Evolutionary conservation across 2,888 invertebrate genomes (phyloP), one percentile per base, ranked within the genome.

Genomic region (Ophion ventricosus): DNA sequence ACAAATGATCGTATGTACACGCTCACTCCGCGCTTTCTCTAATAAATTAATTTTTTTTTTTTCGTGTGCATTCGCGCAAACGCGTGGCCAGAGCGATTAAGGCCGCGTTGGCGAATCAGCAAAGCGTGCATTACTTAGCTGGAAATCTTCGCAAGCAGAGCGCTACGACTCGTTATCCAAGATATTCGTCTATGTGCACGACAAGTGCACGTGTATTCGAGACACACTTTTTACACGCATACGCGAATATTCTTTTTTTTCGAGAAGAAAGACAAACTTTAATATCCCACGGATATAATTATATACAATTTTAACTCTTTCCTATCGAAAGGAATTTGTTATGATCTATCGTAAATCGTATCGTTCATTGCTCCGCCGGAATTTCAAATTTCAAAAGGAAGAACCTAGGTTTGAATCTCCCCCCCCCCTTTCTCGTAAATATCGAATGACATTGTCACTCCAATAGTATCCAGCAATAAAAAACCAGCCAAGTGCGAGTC

Each of bases 61-160:
- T 57, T 43, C 7, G 73, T 80, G 64, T 69, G 70, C 57, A 73
- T 67, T 61, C 66, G 40, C 66, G 57, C 25, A 40, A 25, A 35
- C 7, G 43, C 75, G 80, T 29, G 57, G 40, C 54, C 56, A 29
- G 66, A 49, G 74, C 83, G 85, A 87, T 87, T 86, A 85, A 87
- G 82, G 80, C 85, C 83, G 85, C 40, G 72, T n/a, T 35, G 81
- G 79, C 82, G 76, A 87, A 83, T 87, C 85, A 86, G 20, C 86
- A 77, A 78, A 59, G 73, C 86, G 81, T 86, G 81, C 75, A 73
- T 82, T 84, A 82, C 82, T 80, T 76, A 82, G 74, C 80, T 87
- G 84, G 87, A 86, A 87, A 87, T 86, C 81, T 80, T 85, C 23
- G 74, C 85, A 85, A 86, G 85, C 86, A 85, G 85, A 84, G 82